Percentiles rank a stretch among this genome's conserved stretches.
phyloP scores from a whole-genome alignment of 1,140 invertebrate genomes.

The Latrodectus geometricus region DNA sequence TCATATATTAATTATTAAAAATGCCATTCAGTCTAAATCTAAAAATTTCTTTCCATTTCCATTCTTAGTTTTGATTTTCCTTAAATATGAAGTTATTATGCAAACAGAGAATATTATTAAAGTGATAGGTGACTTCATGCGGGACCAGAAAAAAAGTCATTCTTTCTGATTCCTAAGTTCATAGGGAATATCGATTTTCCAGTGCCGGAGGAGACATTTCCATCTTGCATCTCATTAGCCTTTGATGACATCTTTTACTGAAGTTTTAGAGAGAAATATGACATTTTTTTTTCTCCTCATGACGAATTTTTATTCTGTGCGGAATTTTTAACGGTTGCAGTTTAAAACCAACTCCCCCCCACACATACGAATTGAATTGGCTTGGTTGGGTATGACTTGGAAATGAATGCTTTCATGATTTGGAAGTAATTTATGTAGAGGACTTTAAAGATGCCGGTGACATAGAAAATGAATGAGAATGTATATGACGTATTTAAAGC shows the following conservation, averaged over 20 bases:
- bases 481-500: no score
- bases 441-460: no score
- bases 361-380: no score
- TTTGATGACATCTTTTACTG: constrained; percentile 40
- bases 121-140: neutral
- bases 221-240: constrained; percentile 16
- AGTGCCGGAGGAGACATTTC: neutral
- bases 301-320: neutral
- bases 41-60: no score
- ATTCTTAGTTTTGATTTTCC: neutral
- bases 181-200: constrained; percentile 22
- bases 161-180: neutral
- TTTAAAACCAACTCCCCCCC: no score
- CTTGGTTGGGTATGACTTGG: no score
- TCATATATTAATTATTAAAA: no score
- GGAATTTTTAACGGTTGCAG: no score
- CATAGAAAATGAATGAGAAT: no score
- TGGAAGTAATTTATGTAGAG: no score
- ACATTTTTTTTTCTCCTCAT: neutral
- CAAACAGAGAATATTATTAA: neutral
- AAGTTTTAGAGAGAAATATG: neutral
- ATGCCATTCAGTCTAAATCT: no score
- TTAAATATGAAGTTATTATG: neutral
- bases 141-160: neutral
- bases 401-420: no score